These are phyloP conservation scores for Colletes latitarsis DNA, from an alignment of 1,140 invertebrate genomes.

Conservation along the genomic window DNA sequence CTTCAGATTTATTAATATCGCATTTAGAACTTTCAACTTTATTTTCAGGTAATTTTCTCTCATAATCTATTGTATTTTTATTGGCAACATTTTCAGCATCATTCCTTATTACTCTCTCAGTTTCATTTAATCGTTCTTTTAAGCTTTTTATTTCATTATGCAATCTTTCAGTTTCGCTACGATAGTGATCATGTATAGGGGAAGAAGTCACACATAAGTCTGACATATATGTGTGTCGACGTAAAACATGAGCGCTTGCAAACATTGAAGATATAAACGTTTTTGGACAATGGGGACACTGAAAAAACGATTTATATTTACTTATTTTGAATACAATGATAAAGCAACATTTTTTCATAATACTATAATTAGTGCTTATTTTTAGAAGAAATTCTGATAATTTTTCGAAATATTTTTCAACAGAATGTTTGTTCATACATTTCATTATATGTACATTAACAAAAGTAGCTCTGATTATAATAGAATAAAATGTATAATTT, in stretches of 20 bases:
- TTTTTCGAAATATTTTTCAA: too few relatives aligned
- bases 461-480: too few relatives aligned
- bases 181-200: slow-evolving; percentile 74
- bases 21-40: slow-evolving; percentile 28
- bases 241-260: slow-evolving; percentile 72
- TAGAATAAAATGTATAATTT: slow-evolving; percentile 17
- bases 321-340: slow-evolving; percentile 12
- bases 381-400: too few relatives aligned
- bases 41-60: slow-evolving; percentile 41
- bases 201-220: slow-evolving; percentile 51
- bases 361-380: neutral
- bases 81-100: slow-evolving; percentile 74
- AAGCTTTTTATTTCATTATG: slow-evolving; percentile 83
- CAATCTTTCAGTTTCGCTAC: slow-evolving; percentile 81
- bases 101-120: slow-evolving; percentile 81
- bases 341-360: too few relatives aligned
- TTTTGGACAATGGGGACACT: slow-evolving; percentile 79
- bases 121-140: slow-evolving; percentile 82
- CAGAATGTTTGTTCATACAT: too few relatives aligned
- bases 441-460: too few relatives aligned
- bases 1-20: slow-evolving; percentile 45
- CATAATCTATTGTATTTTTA: slow-evolving; percentile 64
- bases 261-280: slow-evolving; percentile 76
- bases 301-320: slow-evolving; percentile 17
- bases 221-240: slow-evolving; percentile 70